A percentile compares a stretch with the other conserved stretches of the same genome.
These are phyloP conservation scores for Drosophila ohnishii DNA, from an alignment of 1,140 invertebrate genomes.

Conservation along the genomic window DNA sequence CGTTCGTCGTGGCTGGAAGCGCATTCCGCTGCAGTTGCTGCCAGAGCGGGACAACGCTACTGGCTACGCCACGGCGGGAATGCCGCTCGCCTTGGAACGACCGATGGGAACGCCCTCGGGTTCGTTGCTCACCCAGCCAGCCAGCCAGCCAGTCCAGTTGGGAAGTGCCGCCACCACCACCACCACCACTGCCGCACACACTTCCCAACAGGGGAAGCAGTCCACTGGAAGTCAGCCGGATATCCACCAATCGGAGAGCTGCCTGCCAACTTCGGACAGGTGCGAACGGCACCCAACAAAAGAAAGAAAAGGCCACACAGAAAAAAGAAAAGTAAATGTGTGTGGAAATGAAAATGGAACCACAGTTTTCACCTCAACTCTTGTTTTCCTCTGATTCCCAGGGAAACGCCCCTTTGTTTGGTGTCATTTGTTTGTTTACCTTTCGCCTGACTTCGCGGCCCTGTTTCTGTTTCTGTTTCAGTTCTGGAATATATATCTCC, in stretches of 20 bases:
- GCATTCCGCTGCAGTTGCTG: slow-evolving; percentile 71
- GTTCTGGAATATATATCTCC: slow-evolving; percentile 10
- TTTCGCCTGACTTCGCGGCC: slow-evolving; percentile 50
- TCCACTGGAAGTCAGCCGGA: slow-evolving; percentile 50
- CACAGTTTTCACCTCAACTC: slow-evolving; percentile 33
- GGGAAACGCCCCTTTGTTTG: slow-evolving; percentile 75
- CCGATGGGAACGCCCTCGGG: slow-evolving; percentile 52
- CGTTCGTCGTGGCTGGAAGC: slow-evolving; percentile 15
- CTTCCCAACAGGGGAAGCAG: slow-evolving; percentile 52
- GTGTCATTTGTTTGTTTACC: slow-evolving; percentile 74
- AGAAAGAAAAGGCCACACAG: slow-evolving; percentile 66
- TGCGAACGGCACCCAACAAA: slow-evolving; percentile 70
- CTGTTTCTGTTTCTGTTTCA: slow-evolving; percentile 16
- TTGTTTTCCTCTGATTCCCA: slow-evolving; percentile 29
- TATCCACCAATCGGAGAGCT: slow-evolving; percentile 50
- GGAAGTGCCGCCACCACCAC: slow-evolving; percentile 6
- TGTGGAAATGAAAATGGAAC: slow-evolving; percentile 65
- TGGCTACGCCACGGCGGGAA: slow-evolving; percentile 1
- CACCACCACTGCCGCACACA: background rate
- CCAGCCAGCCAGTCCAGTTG: slow-evolving; percentile 15
- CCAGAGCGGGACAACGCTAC: slow-evolving; percentile 55
- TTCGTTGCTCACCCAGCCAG: slow-evolving; percentile 8
- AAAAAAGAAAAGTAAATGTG: slow-evolving; percentile 38
- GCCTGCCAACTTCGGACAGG: slow-evolving; percentile 58
- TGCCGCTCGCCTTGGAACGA: slow-evolving; percentile 40